Evolutionary conservation across 2,888 invertebrate genomes (phyloP).

Genomic region (Napeogenes inachia): DNA sequence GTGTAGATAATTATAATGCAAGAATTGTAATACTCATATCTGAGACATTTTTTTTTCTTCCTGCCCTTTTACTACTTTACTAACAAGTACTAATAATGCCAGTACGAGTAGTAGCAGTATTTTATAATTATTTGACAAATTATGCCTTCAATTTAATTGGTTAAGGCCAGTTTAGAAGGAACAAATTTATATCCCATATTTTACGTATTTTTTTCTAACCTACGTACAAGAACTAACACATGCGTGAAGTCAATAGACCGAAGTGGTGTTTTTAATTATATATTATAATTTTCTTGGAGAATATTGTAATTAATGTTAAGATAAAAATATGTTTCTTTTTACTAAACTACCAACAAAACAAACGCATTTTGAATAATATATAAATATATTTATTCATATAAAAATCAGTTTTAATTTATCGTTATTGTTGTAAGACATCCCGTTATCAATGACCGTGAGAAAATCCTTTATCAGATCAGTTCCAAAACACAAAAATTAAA

Average conservation of each 20-base stretch:
- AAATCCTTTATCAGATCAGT: slow-evolving; percentile 30
- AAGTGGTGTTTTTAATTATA: slow-evolving; percentile 30
- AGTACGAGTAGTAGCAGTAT: not conserved
- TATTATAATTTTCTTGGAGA: slow-evolving; percentile 13
- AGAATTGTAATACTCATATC: not conserved
- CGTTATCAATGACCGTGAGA: slow-evolving; percentile 30
- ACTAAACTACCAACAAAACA: too few species aligned
- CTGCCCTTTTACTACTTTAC: not conserved
- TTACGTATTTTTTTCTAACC: slow-evolving; percentile 24
- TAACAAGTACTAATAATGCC: not conserved
- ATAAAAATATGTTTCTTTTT: too few species aligned
- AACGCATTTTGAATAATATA: too few species aligned
- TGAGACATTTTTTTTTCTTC: not conserved
- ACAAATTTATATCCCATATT: slow-evolving; percentile 20
- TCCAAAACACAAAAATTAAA: slow-evolving; percentile 35
- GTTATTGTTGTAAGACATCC: slow-evolving; percentile 2
- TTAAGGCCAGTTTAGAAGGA: not conserved
- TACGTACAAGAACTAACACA: slow-evolving; percentile 28
- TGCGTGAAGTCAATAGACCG: slow-evolving; percentile 32
- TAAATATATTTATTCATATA: too few species aligned
- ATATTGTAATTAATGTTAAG: too few species aligned
- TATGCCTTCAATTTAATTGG: not conserved
- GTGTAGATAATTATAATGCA: too few species aligned
- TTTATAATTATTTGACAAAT: slow-evolving; percentile 1
- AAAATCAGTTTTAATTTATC: not conserved